phyloP scores from a whole-genome alignment of 1,140 invertebrate species.

The Capitella teleta region DNA sequence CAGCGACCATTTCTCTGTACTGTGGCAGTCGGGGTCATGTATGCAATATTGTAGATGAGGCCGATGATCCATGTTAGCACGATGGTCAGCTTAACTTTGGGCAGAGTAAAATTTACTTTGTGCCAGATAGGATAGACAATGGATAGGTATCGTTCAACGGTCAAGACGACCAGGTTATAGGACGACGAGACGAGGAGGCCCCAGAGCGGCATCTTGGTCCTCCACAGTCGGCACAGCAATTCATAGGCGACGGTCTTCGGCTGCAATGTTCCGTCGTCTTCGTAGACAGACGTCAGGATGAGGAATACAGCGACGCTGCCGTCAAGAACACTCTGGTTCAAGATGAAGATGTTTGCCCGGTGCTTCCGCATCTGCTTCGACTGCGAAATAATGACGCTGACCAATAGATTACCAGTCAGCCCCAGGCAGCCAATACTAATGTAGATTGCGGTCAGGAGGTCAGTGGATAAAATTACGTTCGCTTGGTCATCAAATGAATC shows the following conservation, averaged over 20 bases:
- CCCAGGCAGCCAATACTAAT: too few relatives aligned
- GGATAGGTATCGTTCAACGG: conserved; percentile 10
- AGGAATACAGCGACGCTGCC: conserved; percentile 3
- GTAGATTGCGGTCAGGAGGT: too few relatives aligned
- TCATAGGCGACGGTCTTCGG: background rate
- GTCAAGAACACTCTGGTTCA: conserved; percentile 9
- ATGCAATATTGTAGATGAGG: background rate
- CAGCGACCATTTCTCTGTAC: background rate
- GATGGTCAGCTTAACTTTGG: background rate
- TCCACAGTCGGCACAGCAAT: conserved; percentile 7
- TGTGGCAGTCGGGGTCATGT: background rate
- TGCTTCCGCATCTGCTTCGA: conserved; percentile 9
- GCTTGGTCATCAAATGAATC: too few relatives aligned
- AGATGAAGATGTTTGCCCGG: background rate
- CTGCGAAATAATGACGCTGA: too few relatives aligned
- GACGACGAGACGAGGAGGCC: conserved; percentile 5
- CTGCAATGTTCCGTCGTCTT: background rate
- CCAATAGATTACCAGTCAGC: too few relatives aligned
- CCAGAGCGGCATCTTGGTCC: conserved; percentile 10
- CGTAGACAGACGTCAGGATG: conserved; percentile 3
- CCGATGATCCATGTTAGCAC: conserved; percentile 1
- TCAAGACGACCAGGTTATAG: conserved; percentile 6
- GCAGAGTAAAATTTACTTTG: conserved; percentile 1
- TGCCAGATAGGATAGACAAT: conserved; percentile 13
- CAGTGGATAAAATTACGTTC: too few relatives aligned